phyloP scores from a whole-genome alignment of 2,888 invertebrate genomes.

The Pristionchus entomophagus region DNA sequence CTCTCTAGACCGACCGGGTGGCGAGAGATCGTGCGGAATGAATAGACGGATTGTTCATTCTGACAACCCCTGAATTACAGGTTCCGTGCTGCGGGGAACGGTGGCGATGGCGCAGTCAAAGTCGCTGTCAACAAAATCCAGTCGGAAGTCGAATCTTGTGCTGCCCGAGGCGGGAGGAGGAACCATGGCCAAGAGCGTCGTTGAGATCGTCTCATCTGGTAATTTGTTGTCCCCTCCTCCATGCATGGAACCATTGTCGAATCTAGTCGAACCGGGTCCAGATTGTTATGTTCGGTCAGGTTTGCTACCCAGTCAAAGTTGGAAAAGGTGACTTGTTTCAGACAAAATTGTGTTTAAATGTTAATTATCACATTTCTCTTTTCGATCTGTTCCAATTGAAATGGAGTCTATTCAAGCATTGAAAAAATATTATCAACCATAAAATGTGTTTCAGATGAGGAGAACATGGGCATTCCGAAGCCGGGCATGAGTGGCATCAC shows the following conservation, averaged over 20 bases:
- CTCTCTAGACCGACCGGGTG: too few species aligned
- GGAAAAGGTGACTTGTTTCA: too few species aligned
- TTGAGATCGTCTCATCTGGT: constrained; percentile 45
- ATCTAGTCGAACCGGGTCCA: too few species aligned
- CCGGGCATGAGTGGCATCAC: neutral
- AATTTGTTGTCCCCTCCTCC: too few species aligned
- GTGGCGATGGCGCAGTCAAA: constrained; percentile 34
- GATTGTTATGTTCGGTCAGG: too few species aligned
- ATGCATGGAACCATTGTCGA: too few species aligned
- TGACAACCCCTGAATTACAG: neutral
- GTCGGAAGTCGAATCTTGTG: constrained; percentile 26
- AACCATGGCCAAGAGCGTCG: neutral
- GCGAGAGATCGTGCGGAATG: too few species aligned
- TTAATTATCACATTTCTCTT: too few species aligned
- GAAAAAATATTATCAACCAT: neutral
- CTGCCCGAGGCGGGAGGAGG: neutral
- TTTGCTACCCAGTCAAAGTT: too few species aligned
- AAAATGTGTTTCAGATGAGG: constrained; percentile 28
- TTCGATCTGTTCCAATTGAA: too few species aligned
- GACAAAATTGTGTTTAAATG: neutral
- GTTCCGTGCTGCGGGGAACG: constrained; percentile 13
- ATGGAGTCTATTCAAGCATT: too few species aligned
- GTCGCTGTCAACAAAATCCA: neutral
- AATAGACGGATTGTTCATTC: neutral
- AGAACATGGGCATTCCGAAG: constrained; percentile 46